phyloP scores from a whole-genome alignment of 2,113 vertebrate genomes.

The Eolophus roseicapilla region DNA sequence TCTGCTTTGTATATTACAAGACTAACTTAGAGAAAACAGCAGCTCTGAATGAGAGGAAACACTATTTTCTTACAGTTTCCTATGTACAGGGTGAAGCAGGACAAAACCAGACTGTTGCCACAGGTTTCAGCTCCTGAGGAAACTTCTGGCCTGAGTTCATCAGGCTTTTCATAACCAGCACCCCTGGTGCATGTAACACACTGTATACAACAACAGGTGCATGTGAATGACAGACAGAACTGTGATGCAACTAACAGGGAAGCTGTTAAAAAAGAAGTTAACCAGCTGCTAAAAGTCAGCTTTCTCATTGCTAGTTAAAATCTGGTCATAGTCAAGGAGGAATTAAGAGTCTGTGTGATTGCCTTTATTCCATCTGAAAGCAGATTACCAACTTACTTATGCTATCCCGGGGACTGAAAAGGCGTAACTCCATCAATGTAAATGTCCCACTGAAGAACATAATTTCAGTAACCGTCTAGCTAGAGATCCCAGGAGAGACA shows the following conservation, averaged over 20 bases:
- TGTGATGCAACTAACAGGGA: background rate
- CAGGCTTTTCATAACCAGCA: background rate
- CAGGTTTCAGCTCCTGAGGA: background rate
- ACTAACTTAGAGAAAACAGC: background rate
- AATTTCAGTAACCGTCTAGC: background rate
- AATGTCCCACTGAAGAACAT: background rate
- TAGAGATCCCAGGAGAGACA: background rate
- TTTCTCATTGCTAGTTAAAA: background rate
- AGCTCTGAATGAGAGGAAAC: background rate
- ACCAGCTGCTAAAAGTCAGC: background rate
- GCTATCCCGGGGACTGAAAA: background rate
- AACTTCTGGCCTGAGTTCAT: background rate
- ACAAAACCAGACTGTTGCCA: background rate
- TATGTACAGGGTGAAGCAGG: accelerated
- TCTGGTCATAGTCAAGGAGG: background rate
- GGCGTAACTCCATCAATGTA: background rate
- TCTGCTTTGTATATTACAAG: background rate
- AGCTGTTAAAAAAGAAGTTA: too few relatives aligned
- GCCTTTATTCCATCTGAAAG: background rate
- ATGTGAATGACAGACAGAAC: background rate
- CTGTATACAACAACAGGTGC: accelerated
- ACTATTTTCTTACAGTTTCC: background rate
- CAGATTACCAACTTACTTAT: background rate
- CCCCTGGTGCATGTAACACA: accelerated
- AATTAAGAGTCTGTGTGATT: background rate